Percentiles rank a stretch among this genome's conserved stretches.
phyloP scores from a whole-genome alignment of 2,113 vertebrate genomes.

The Cnemophilus loriae region DNA sequence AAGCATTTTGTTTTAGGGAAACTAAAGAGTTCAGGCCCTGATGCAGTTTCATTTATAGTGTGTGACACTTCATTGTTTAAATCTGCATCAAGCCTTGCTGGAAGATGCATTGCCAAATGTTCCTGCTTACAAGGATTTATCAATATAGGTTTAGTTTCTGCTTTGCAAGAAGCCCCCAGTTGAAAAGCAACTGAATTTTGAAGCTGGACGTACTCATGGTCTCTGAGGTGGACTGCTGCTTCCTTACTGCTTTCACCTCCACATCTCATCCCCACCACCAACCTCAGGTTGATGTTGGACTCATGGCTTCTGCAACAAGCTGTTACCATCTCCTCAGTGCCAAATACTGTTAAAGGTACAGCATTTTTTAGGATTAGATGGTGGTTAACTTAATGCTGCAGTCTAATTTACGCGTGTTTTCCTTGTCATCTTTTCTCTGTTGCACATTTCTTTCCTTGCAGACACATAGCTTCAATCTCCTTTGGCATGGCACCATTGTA shows the following conservation, averaged over 20 bases:
- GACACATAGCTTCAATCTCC: not conserved
- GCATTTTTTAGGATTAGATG: not conserved
- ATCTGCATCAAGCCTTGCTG: not conserved
- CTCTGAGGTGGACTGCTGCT: not conserved
- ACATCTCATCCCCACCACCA: not conserved
- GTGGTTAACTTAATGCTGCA: not conserved
- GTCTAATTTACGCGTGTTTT: not conserved
- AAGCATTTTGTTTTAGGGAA: not conserved
- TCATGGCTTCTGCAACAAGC: not conserved
- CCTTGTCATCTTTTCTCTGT: not conserved
- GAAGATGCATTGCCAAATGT: not conserved
- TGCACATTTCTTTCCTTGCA: not conserved
- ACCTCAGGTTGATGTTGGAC: not conserved
- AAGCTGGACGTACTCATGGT: not conserved
- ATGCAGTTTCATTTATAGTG: not conserved
- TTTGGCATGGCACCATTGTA: not conserved
- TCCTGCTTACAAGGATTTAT: not conserved
- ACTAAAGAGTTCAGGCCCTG: not conserved
- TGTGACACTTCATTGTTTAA: not conserved
- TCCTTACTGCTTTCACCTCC: not conserved
- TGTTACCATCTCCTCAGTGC: not conserved
- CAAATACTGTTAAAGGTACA: not conserved
- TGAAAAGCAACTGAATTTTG: not conserved
- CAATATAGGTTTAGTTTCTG: not conserved
- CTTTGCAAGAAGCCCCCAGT: not conserved